phyloP scores from a whole-genome alignment of 1,140 invertebrate genomes.

The Teleopsis dalmanni region DNA sequence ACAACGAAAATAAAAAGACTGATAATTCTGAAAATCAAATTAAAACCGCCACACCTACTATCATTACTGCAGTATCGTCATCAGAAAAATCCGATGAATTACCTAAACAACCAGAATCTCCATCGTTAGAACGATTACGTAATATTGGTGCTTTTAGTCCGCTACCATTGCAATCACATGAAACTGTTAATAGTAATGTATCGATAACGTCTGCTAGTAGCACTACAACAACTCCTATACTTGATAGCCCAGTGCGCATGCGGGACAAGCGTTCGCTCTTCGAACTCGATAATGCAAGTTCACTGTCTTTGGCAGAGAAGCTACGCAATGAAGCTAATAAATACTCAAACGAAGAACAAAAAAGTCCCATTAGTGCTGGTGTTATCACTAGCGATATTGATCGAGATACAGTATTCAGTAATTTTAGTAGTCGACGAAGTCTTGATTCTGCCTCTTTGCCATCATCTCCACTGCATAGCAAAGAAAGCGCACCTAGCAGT shows the following conservation, averaged over 20 bases:
- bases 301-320: conserved; percentile 17
- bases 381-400: neutral
- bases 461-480: neutral
- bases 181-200: conserved; percentile 10
- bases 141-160: too few species aligned
- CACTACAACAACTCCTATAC: conserved; percentile 14
- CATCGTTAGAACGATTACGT: neutral
- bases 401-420: conserved; percentile 19
- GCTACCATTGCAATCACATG: neutral
- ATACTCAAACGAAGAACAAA: conserved; percentile 11
- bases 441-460: conserved; percentile 12
- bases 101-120: neutral
- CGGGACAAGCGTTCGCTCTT: conserved; percentile 33
- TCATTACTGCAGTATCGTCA: neutral
- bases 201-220: conserved; percentile 10
- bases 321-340: conserved; percentile 19
- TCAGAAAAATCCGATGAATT: neutral
- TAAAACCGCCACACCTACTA: neutral
- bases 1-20: conserved; percentile 18
- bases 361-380: neutral
- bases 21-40: conserved; percentile 5
- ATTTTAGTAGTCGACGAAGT: conserved; percentile 15
- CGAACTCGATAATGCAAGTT: conserved; percentile 18
- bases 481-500: conserved; percentile 4
- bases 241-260: conserved; percentile 39